Conservation (phyloP, 2,113 vertebrate species). For the Burhinus bistriatus region DNA sequence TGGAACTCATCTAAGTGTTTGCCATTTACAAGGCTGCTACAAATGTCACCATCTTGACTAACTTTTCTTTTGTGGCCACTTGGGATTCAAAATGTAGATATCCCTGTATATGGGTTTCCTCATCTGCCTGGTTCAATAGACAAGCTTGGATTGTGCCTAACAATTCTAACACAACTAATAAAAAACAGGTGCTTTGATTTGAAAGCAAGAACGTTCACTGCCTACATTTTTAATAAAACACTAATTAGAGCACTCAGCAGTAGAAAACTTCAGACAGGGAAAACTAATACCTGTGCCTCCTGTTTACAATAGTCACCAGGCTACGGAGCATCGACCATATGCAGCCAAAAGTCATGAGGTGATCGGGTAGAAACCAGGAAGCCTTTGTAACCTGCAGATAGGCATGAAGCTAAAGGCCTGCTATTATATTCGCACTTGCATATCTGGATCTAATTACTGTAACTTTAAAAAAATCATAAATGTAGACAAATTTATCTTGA, state of each 20-base stretch:
- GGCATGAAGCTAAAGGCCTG: not conserved
- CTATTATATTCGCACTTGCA: not conserved
- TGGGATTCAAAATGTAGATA: not conserved
- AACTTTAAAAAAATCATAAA: not conserved
- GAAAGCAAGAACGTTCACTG: not conserved
- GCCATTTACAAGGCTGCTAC: not conserved
- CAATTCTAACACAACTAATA: not conserved
- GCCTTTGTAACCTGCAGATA: not conserved
- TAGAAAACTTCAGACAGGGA: not conserved
- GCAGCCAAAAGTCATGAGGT: not conserved
- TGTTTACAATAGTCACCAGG: not conserved
- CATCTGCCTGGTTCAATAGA: not conserved
- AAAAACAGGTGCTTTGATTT: not conserved
- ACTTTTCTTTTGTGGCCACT: not conserved
- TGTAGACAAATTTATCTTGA: not conserved
- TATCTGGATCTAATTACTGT: not conserved
- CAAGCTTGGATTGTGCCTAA: not conserved
- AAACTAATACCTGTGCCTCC: not conserved
- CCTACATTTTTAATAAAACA: not conserved
- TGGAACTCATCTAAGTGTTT: not conserved
- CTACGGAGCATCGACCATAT: not conserved
- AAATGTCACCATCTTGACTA: not conserved
- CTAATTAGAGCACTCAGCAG: not conserved
- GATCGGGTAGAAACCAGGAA: not conserved
- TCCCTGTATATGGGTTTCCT: not conserved